A percentile compares a stretch with the other conserved stretches of the same genome.
phyloP scores from a whole-genome alignment of 2,888 invertebrate species.

The Agriopis aurantiaria region DNA sequence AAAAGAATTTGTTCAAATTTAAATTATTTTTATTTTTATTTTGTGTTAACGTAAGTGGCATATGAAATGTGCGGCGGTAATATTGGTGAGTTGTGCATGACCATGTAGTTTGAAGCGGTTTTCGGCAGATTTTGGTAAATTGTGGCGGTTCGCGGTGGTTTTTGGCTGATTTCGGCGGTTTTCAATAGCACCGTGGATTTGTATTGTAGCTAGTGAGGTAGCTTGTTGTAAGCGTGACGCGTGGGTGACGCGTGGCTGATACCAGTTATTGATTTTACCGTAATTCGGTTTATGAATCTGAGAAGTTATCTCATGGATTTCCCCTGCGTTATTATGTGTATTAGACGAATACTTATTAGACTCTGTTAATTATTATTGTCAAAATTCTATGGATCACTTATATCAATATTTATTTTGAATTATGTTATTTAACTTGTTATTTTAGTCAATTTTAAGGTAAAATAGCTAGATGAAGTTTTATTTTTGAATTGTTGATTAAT shows the following conservation, averaged over 20 bases:
- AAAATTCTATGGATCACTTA: not conserved
- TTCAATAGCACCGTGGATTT: not conserved
- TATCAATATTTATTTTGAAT: not conserved
- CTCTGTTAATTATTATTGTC: not conserved
- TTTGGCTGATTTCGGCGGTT: slow-evolving; percentile 5
- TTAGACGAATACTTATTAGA: not conserved
- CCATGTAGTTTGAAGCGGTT: slow-evolving; percentile 11
- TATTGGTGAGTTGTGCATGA: slow-evolving; percentile 32
- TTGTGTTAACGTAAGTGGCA: slow-evolving; percentile 21
- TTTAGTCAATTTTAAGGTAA: too few relatives aligned
- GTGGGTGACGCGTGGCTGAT: slow-evolving; percentile 9
- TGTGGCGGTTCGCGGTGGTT: slow-evolving; percentile 4
- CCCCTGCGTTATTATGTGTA: not conserved
- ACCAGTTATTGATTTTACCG: slow-evolving; percentile 24
- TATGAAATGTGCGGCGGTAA: slow-evolving; percentile 12
- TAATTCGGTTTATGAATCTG: slow-evolving; percentile 3
- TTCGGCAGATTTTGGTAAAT: slow-evolving; percentile 5
- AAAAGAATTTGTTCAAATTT: not conserved
- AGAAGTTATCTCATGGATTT: not conserved
- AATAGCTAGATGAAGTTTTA: too few relatives aligned
- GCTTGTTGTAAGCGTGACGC: slow-evolving; percentile 21
- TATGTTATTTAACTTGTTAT: not conserved
- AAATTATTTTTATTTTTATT: too few relatives aligned
- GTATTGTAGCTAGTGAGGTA: slow-evolving; percentile 14
- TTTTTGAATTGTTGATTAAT: too few relatives aligned